A percentile compares a stretch with the other conserved stretches of the same genome.
Evolutionary conservation across 2,888 invertebrate genomes (phyloP).

Genomic region (Drosophila neotestacea): DNA sequence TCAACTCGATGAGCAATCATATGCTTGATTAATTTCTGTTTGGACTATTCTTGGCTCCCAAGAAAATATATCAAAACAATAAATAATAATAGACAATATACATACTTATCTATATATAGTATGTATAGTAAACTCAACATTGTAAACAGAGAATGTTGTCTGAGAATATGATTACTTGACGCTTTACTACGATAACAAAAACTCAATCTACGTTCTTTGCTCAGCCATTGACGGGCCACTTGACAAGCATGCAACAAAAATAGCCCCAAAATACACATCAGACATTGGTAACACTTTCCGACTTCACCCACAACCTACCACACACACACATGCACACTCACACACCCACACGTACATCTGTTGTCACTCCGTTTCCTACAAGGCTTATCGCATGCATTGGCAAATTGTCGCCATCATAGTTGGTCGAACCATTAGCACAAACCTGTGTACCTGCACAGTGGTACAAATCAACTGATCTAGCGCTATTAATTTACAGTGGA

Average conservation of each 20-base stretch:
- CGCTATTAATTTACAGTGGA: not conserved
- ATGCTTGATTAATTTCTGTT: slow-evolving; percentile 56
- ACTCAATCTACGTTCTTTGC: slow-evolving; percentile 47
- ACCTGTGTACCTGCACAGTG: slow-evolving; percentile 45
- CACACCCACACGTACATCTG: slow-evolving; percentile 21
- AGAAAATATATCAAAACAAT: slow-evolving; percentile 1
- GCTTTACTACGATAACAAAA: slow-evolving; percentile 49
- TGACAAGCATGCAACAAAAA: slow-evolving; percentile 41
- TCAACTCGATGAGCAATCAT: slow-evolving; percentile 46
- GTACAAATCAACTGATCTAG: slow-evolving; percentile 6
- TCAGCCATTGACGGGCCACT: slow-evolving; percentile 39
- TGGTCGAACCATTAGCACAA: slow-evolving; percentile 34
- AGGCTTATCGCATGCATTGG: slow-evolving; percentile 76
- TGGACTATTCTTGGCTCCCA: slow-evolving; percentile 13
- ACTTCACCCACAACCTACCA: not conserved
- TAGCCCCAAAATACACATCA: slow-evolving; percentile 36
- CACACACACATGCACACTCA: not conserved
- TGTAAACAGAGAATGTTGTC: slow-evolving; percentile 32
- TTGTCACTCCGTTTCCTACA: slow-evolving; percentile 23
- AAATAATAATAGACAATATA: not conserved
- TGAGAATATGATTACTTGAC: slow-evolving; percentile 34
- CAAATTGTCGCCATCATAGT: slow-evolving; percentile 78
- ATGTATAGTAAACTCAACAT: slow-evolving; percentile 20
- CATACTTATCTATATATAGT: slow-evolving; percentile 8
- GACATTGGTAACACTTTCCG: slow-evolving; percentile 30